Evolutionary conservation across 2,888 invertebrate species (phyloP).

Genomic region (Sialis fuliginosa): DNA sequence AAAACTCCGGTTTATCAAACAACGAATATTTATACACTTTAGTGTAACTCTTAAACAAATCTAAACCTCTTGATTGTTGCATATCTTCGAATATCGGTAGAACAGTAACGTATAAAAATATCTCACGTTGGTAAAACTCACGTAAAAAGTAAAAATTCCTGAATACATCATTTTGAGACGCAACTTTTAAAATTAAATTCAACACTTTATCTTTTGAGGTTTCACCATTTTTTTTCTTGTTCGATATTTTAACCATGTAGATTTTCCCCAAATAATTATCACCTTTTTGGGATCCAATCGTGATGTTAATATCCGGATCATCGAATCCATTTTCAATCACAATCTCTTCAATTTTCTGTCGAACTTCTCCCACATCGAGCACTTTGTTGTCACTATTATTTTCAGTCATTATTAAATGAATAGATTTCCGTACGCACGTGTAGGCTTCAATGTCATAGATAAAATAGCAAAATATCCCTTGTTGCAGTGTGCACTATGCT

Average conservation of each 20-base stretch:
- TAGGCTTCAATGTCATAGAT: too few relatives aligned
- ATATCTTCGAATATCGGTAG: slow-evolving; percentile 8
- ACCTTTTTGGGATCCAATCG: slow-evolving; percentile 13
- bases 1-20: not conserved
- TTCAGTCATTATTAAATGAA: too few relatives aligned
- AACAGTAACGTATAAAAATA: slow-evolving; percentile 5
- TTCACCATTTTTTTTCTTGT: not conserved
- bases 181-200: slow-evolving; percentile 4
- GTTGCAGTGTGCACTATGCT: too few relatives aligned
- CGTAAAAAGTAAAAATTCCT: not conserved
- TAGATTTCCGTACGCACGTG: too few relatives aligned
- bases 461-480: too few relatives aligned
- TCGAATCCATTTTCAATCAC: slow-evolving; percentile 6
- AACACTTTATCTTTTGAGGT: slow-evolving; percentile 5
- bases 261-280: slow-evolving; percentile 17
- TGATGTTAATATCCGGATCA: slow-evolving; percentile 8
- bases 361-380: not conserved
- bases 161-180: not conserved
- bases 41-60: not conserved
- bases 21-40: not conserved
- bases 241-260: slow-evolving; percentile 8
- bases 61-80: slow-evolving; percentile 5
- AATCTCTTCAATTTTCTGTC: slow-evolving; percentile 5
- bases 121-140: slow-evolving; percentile 1
- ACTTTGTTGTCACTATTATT: too few relatives aligned